These are phyloP conservation scores for Pyrgilauda ruficollis DNA, from an alignment of 2,113 vertebrate species.

Conservation along the genomic window DNA sequence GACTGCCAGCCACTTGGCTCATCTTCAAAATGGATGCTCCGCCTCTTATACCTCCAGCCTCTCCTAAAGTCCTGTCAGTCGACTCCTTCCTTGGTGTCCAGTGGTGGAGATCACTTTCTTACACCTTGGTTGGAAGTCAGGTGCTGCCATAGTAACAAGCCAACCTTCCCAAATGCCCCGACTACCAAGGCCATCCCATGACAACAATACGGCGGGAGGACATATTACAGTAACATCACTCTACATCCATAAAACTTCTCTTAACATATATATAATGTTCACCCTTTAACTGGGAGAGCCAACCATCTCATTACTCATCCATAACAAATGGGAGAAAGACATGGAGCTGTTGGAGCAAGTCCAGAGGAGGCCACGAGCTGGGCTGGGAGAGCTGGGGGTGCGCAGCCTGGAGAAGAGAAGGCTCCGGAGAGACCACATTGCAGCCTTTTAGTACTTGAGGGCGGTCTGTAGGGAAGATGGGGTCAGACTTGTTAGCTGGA, in stretches of 20 bases:
- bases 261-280: background rate
- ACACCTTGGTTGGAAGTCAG: background rate
- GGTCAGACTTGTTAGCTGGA: background rate
- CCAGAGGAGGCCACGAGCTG: background rate
- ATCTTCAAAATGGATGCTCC: background rate
- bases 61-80: background rate
- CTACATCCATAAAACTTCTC: background rate
- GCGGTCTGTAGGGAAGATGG: background rate
- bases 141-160: background rate
- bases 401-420: background rate
- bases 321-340: background rate
- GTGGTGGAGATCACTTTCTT: background rate
- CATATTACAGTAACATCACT: background rate
- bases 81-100: background rate
- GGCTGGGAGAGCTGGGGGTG: background rate
- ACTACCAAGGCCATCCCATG: background rate
- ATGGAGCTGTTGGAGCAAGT: background rate
- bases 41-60: background rate
- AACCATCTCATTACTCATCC: background rate
- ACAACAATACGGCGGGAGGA: background rate
- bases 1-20: background rate
- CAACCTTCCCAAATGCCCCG: no score
- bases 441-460: background rate
- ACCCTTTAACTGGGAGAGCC: background rate
- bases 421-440: background rate